phyloP scores from a whole-genome alignment of 2,888 invertebrate species.

The Protonemura montana region DNA sequence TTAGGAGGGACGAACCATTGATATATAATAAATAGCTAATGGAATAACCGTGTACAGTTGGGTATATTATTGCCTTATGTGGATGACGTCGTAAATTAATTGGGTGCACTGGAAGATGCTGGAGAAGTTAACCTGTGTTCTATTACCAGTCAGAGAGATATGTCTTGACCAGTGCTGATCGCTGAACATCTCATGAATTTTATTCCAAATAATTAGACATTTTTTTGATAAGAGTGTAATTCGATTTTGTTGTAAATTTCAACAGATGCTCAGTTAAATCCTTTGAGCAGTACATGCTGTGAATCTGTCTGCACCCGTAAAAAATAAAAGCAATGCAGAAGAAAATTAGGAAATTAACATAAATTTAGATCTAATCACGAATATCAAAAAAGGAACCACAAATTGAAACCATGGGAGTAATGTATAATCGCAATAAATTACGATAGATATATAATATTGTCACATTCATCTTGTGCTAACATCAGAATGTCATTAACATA shows the following conservation, averaged over 20 bases:
- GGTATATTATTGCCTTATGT: background rate
- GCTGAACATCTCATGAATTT: background rate
- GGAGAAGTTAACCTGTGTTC: background rate
- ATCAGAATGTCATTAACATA: slow-evolving; percentile 37
- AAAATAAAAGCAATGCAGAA: background rate
- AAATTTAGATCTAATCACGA: background rate
- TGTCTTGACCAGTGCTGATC: background rate
- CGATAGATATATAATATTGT: slow-evolving; percentile 21
- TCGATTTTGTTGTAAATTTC: background rate
- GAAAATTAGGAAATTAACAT: background rate
- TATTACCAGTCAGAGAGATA: background rate
- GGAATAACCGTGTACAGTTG: slow-evolving; percentile 21
- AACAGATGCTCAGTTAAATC: background rate
- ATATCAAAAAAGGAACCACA: slow-evolving; percentile 4
- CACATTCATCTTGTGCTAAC: slow-evolving; percentile 24
- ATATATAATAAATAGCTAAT: slow-evolving; percentile 28
- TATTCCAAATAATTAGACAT: background rate
- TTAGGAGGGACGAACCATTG: background rate
- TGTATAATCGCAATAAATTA: slow-evolving; percentile 19
- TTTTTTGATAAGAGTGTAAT: background rate
- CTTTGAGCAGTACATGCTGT: background rate
- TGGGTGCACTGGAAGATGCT: background rate
- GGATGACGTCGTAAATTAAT: background rate
- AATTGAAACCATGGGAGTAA: background rate
- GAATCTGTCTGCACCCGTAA: background rate